phyloP scores from a whole-genome alignment of 2,797 vertebrate genomes.

The Sebastes steindachneri region DNA sequence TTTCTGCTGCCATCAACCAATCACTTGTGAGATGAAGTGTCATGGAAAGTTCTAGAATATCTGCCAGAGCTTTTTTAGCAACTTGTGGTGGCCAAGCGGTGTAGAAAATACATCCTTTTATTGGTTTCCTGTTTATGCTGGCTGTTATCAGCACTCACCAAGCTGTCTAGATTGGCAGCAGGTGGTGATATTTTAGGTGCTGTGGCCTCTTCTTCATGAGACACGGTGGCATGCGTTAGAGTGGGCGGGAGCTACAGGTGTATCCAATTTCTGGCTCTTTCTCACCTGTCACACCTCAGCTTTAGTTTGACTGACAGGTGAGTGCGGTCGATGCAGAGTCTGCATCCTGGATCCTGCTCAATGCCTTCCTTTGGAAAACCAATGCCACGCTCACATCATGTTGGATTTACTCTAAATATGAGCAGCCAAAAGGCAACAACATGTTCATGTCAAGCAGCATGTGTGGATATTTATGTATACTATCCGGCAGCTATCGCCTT shows the following conservation, averaged over 20 bases:
- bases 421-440: neutral
- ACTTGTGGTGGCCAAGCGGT: slow-evolving; percentile 18
- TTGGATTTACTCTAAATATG: slow-evolving; percentile 13
- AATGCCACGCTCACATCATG: neutral
- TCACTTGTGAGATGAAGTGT: slow-evolving; percentile 60
- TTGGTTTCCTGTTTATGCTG: slow-evolving; percentile 26
- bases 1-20: slow-evolving; percentile 72
- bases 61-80: slow-evolving; percentile 46
- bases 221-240: neutral
- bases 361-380: neutral
- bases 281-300: slow-evolving; percentile 73
- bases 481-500: neutral
- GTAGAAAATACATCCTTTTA: slow-evolving; percentile 12
- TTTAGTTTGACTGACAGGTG: slow-evolving; percentile 56
- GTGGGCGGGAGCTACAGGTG: slow-evolving; percentile 59
- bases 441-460: neutral
- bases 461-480: neutral
- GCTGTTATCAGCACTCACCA: slow-evolving; percentile 46
- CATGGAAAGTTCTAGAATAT: slow-evolving; percentile 58
- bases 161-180: slow-evolving; percentile 42
- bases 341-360: slow-evolving; percentile 25
- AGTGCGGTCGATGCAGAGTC: slow-evolving; percentile 23
- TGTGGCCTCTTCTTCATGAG: slow-evolving; percentile 35
- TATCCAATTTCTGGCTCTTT: slow-evolving; percentile 63
- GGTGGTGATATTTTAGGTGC: slow-evolving; percentile 40